Conservation (phyloP, 2,797 vertebrate genomes). For the Agapornis canus region DNA sequence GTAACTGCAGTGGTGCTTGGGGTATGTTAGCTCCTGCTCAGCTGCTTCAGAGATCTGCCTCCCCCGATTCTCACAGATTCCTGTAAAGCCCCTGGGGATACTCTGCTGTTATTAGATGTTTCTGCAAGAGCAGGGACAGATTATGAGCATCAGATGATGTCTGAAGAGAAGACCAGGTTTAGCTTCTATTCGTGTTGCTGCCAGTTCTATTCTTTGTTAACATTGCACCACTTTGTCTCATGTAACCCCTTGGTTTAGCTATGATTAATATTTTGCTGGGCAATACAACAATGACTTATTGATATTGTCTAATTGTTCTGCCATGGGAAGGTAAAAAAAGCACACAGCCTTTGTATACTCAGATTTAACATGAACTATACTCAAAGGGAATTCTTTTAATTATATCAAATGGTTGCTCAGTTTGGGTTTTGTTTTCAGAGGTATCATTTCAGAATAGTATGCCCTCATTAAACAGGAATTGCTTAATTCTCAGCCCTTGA, state of each 20-base stretch:
- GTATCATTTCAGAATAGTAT: neutral
- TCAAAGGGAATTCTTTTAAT: neutral
- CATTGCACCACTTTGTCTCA: neutral
- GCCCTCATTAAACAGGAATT: neutral
- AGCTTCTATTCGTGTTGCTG: neutral
- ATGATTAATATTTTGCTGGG: neutral
- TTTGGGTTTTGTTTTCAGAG: conserved; percentile 28
- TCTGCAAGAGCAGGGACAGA: neutral
- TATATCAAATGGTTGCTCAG: neutral
- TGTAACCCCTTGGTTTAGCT: neutral
- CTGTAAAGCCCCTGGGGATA: neutral
- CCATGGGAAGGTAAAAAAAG: neutral
- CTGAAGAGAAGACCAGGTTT: neutral
- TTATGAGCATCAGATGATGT: neutral
- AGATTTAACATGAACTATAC: neutral
- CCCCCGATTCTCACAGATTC: neutral
- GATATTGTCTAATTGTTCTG: neutral
- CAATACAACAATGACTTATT: neutral
- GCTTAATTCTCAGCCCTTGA: neutral
- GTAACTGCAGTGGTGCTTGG: neutral
- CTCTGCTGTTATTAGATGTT: neutral
- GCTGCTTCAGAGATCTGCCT: neutral
- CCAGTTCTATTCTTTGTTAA: neutral
- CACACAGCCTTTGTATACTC: neutral
- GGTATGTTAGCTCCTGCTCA: neutral